Evolutionary conservation across 2,113 vertebrate genomes (phyloP).

Genomic region (Mustelus asterias): DNA sequence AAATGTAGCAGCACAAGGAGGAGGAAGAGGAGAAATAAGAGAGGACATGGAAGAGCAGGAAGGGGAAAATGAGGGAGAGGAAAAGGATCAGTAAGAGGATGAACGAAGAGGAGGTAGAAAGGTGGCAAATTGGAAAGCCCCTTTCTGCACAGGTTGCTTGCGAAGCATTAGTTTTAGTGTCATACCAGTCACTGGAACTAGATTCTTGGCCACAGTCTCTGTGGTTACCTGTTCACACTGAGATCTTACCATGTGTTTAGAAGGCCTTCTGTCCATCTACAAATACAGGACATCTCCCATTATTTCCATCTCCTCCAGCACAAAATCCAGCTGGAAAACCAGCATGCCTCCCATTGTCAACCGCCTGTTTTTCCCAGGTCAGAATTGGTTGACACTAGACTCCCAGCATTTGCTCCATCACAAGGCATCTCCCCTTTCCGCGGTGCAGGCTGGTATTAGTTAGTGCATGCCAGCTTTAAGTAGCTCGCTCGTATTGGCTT

Average conservation of each 20-base stretch:
- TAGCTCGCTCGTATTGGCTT: neutral
- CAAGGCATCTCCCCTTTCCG: neutral
- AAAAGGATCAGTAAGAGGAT: too few relatives aligned
- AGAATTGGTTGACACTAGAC: neutral
- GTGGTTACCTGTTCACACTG: neutral
- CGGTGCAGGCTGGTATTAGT: neutral
- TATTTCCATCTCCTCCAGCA: neutral
- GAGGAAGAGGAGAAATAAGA: too few relatives aligned
- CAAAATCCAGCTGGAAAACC: neutral
- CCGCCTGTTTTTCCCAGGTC: neutral
- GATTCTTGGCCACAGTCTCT: too few relatives aligned
- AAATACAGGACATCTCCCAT: neutral
- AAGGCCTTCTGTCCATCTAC: neutral
- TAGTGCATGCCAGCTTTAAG: neutral
- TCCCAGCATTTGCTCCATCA: neutral
- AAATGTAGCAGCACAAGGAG: too few relatives aligned
- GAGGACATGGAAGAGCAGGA: too few relatives aligned
- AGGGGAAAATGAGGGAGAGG: too few relatives aligned
- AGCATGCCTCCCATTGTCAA: neutral
- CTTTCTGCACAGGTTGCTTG: too few relatives aligned
- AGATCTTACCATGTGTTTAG: neutral
- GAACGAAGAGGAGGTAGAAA: too few relatives aligned
- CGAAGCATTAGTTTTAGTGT: too few relatives aligned
- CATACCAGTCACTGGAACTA: too few relatives aligned
- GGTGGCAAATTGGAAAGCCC: too few relatives aligned